Evolutionary conservation across 1,140 invertebrate genomes (phyloP).

Genomic region (Drosophila lowei): DNA sequence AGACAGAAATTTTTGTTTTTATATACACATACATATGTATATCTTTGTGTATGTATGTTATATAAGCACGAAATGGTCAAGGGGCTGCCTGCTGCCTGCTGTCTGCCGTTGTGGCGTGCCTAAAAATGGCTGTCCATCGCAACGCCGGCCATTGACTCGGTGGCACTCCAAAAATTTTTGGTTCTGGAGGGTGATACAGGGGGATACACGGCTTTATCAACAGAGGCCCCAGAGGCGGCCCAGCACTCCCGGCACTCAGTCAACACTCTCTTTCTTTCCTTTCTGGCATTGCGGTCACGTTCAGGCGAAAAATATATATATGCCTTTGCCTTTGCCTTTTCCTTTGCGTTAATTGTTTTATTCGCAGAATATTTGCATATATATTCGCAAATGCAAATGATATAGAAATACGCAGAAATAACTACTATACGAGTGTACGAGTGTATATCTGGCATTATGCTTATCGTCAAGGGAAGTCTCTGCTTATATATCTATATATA

Average conservation of each 20-base stretch:
- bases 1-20: not conserved
- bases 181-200: constrained; percentile 6
- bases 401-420: constrained; percentile 24
- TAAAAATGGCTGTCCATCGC: constrained; percentile 71
- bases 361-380: constrained; percentile 70
- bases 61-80: constrained; percentile 16
- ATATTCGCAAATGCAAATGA: constrained; percentile 35
- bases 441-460: too few relatives aligned
- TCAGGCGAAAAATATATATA: constrained; percentile 49
- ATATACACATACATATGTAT: constrained; percentile 13
- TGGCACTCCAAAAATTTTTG: constrained; percentile 59
- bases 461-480: too few relatives aligned
- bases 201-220: constrained; percentile 60
- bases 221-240: not conserved
- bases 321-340: constrained; percentile 13
- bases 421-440: too few relatives aligned
- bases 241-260: constrained; percentile 47
- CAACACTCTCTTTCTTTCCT: constrained; percentile 56
- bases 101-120: constrained; percentile 62
- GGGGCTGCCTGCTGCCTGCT: constrained; percentile 17
- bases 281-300: constrained; percentile 74
- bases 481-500: too few relatives aligned
- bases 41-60: constrained; percentile 29
- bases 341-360: constrained; percentile 75
- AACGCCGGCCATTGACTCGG: constrained; percentile 64